phyloP scores from a whole-genome alignment of 2,888 invertebrate species.

The Scaeva pyrastri region DNA sequence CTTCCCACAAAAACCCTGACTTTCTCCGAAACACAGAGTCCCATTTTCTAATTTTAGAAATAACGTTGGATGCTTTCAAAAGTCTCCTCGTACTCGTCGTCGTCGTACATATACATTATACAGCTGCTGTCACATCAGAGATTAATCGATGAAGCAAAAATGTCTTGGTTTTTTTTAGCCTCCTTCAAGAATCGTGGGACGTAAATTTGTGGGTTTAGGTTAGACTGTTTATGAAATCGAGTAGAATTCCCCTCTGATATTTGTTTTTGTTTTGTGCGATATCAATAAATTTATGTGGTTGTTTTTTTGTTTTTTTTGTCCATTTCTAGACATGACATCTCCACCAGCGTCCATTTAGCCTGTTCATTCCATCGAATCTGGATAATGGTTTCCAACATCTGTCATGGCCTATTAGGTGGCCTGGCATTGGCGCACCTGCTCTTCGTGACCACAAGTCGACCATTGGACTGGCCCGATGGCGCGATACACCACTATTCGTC shows the following conservation, averaged over 20 bases:
- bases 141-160: constrained; percentile 65
- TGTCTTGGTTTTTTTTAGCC: constrained; percentile 22
- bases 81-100: neutral
- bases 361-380: constrained; percentile 85
- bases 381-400: constrained; percentile 85
- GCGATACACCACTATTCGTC: constrained; percentile 82
- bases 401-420: constrained; percentile 86
- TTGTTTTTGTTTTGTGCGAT: neutral
- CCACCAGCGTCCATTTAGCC: constrained; percentile 82
- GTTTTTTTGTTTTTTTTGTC: neutral
- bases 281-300: constrained; percentile 4
- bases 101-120: too few relatives aligned
- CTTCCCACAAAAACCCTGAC: constrained; percentile 21
- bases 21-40: constrained; percentile 9
- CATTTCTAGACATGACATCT: constrained; percentile 80
- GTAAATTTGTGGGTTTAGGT: neutral
- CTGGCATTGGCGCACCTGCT: constrained; percentile 84
- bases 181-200: neutral
- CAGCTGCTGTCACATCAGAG: constrained; percentile 56
- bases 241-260: too few relatives aligned
- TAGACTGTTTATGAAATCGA: neutral
- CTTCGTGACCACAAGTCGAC: constrained; percentile 83
- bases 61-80: constrained; percentile 4
- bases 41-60: constrained; percentile 62
- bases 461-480: constrained; percentile 83